A percentile compares a stretch with the other conserved stretches of the same genome.
phyloP scores from a whole-genome alignment of 2,797 vertebrate genomes.

The Micrastur ruficollis region DNA sequence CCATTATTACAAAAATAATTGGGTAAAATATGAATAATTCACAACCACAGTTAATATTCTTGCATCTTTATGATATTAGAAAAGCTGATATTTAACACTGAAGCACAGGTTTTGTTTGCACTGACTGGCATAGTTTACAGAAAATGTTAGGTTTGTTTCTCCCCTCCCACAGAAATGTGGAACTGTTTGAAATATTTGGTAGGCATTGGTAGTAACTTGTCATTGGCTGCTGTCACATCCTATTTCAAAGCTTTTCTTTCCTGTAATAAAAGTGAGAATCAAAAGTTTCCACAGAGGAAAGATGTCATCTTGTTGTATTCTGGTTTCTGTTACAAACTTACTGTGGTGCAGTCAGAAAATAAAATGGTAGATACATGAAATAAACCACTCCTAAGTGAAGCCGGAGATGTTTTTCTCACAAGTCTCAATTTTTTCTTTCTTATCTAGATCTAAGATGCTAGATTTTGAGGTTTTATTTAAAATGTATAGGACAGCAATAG shows the following conservation, averaged over 20 bases:
- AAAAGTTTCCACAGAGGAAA: neutral
- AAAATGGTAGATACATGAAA: neutral
- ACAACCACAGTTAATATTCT: neutral
- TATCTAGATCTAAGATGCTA: neutral
- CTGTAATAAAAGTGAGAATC: neutral
- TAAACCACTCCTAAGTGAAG: neutral
- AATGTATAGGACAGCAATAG: neutral
- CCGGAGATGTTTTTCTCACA: neutral
- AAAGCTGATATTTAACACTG: neutral
- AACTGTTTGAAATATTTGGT: neutral
- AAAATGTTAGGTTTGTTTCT: neutral
- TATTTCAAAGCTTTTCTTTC: neutral
- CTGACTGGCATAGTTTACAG: neutral
- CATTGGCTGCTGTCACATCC: neutral
- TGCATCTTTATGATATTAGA: neutral
- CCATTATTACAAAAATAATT: neutral
- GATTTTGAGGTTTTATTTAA: neutral
- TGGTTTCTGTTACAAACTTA: neutral
- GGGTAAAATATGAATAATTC: neutral
- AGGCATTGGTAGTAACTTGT: neutral
- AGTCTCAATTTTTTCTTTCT: neutral
- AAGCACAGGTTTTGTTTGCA: neutral
- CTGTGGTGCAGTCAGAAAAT: neutral
- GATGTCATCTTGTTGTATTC: neutral
- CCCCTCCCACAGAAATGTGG: neutral